phyloP scores from a whole-genome alignment of 2,113 vertebrate species.

The Elachura formosa region DNA sequence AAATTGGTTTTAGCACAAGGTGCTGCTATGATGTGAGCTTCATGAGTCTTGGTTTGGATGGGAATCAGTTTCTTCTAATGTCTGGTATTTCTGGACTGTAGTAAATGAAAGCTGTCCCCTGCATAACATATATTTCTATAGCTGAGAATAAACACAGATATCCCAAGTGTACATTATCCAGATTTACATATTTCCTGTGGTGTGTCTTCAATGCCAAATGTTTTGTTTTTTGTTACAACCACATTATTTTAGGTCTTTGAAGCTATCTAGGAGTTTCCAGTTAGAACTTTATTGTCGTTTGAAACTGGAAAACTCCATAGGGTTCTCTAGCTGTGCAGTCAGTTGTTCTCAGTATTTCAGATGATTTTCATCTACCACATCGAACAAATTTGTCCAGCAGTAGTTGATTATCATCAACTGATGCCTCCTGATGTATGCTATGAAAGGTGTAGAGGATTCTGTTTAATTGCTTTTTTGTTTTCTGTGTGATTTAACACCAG shows the following conservation, averaged over 20 bases:
- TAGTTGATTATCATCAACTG: background rate
- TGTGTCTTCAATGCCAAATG: background rate
- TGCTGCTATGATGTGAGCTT: background rate
- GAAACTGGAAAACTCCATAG: background rate
- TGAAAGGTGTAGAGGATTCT: background rate
- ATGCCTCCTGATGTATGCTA: background rate
- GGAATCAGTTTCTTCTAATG: background rate
- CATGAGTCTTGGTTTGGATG: background rate
- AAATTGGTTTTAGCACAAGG: background rate
- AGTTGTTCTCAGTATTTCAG: background rate
- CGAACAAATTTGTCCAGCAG: background rate
- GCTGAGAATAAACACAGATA: conserved; percentile 5
- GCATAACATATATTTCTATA: conserved; percentile 9
- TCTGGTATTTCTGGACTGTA: background rate
- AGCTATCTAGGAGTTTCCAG: conserved; percentile 11
- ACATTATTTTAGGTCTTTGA: conserved; percentile 28
- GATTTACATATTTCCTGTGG: conserved; percentile 6
- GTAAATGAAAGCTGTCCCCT: conserved; percentile 4
- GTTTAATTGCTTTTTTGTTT: background rate
- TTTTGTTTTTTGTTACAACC: conserved; percentile 5
- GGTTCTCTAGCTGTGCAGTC: background rate
- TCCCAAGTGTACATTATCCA: background rate
- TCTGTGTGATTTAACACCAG: background rate
- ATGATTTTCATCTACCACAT: background rate
- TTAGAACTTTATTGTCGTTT: conserved; percentile 20